Evolutionary conservation across 2,113 vertebrate species (phyloP).

Genomic region (Stomatorhinus ivindoensis): DNA sequence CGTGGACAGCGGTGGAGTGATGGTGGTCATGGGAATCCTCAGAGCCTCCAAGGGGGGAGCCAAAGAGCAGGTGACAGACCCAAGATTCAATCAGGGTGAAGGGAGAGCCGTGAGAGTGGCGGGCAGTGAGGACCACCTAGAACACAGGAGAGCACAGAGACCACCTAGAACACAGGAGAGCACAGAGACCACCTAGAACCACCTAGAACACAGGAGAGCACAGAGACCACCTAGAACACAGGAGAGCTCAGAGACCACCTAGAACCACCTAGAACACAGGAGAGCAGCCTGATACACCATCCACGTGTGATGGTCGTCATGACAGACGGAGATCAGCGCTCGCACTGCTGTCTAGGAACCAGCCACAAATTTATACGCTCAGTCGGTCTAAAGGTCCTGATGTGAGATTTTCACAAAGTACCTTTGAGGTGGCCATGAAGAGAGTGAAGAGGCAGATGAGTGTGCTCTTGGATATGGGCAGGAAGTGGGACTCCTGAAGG

Average conservation of each 20-base stretch:
- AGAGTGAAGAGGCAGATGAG: slow-evolving; percentile 90
- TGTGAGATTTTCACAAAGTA: slow-evolving; percentile 34
- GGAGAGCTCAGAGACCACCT: too few species aligned
- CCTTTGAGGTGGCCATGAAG: slow-evolving; percentile 92
- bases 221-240: too few species aligned
- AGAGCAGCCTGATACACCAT: background rate
- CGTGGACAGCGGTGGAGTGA: slow-evolving; percentile 26
- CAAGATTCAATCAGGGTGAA: slow-evolving; percentile 78
- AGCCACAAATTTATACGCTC: background rate
- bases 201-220: too few species aligned
- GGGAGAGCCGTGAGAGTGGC: slow-evolving; percentile 87
- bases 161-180: too few species aligned
- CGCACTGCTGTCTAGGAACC: background rate
- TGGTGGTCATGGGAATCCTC: slow-evolving; percentile 63
- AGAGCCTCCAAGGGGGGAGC: slow-evolving; percentile 54
- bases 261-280: slow-evolving; percentile 69
- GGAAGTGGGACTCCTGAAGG: slow-evolving; percentile 79
- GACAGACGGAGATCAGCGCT: background rate
- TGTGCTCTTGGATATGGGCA: slow-evolving; percentile 79
- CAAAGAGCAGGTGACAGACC: slow-evolving; percentile 79
- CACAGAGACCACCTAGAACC: too few species aligned
- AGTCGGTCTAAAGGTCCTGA: background rate
- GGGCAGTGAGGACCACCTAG: slow-evolving; percentile 85
- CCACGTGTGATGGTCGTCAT: background rate
- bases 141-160: background rate